These are phyloP conservation scores for Scylla paramamosain DNA, from an alignment of 1,140 invertebrate genomes.

Conservation along the genomic window DNA sequence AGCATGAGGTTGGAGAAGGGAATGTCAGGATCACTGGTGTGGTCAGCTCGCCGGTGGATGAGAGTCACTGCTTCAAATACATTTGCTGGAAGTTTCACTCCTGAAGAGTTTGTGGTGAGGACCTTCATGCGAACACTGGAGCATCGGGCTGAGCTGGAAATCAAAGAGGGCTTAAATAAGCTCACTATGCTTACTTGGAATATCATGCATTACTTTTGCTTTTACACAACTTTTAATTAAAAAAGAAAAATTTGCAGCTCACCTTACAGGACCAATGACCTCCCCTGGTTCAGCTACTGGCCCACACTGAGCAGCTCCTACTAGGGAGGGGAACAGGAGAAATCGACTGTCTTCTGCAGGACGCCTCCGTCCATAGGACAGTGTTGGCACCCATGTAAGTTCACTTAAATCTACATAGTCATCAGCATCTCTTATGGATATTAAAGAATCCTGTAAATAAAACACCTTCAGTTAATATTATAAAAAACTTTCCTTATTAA, in stretches of 20 bases:
- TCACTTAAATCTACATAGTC: conserved; percentile 74
- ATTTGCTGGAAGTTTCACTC: conserved; percentile 55
- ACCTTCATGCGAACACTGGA: conserved; percentile 72
- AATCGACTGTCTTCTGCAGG: conserved; percentile 38
- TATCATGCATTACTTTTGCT: no score
- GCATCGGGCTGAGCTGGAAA: conserved; percentile 64
- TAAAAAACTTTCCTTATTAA: not conserved
- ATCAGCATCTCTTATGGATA: conserved; percentile 64
- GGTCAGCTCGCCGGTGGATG: conserved; percentile 69
- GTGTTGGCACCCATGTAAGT: conserved; percentile 66
- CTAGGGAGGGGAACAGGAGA: conserved; percentile 66
- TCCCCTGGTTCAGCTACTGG: conserved; percentile 69
- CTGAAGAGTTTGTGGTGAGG: conserved; percentile 41
- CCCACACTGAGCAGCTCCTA: conserved; percentile 71
- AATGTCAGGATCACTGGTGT: conserved; percentile 69
- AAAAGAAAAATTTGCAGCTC: not conserved
- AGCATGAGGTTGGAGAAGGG: conserved; percentile 75
- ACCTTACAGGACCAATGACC: conserved; percentile 69
- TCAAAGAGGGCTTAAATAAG: not conserved
- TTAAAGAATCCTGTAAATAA: conserved; percentile 52
- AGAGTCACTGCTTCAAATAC: conserved; percentile 70
- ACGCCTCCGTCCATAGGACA: conserved; percentile 67
- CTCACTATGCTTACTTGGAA: not conserved
- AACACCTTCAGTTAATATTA: not conserved
- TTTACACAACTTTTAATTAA: not conserved